Evolutionary conservation across 2,888 invertebrate species (phyloP).

Genomic region (Pollenia amentaria): DNA sequence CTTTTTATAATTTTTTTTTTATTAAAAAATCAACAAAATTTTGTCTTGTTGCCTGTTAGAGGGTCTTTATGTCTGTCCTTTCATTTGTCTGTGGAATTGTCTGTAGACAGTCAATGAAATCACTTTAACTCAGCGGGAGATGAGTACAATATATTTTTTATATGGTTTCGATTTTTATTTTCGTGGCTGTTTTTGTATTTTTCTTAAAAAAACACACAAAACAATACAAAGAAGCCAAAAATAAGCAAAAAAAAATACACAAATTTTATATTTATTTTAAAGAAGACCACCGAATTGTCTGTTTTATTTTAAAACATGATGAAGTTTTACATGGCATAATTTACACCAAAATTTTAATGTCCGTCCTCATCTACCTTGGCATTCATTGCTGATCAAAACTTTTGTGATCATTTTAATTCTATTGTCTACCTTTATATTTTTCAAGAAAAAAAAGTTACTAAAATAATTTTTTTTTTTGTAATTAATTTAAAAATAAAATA

Average conservation of each 20-base stretch:
- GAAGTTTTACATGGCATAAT: slow-evolving; percentile 55
- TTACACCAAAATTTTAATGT: slow-evolving; percentile 41
- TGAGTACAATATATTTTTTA: slow-evolving; percentile 75
- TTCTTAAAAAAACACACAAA: slow-evolving; percentile 29
- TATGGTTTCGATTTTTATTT: slow-evolving; percentile 67
- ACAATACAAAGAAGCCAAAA: slow-evolving; percentile 55
- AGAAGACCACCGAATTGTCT: slow-evolving; percentile 59
- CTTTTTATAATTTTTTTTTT: slow-evolving; percentile 7
- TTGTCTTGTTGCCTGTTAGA: slow-evolving; percentile 50
- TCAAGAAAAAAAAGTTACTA: not conserved
- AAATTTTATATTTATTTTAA: slow-evolving; percentile 31
- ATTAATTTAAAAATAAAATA: slow-evolving; percentile 46
- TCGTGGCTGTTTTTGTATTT: slow-evolving; percentile 55
- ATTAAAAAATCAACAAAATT: slow-evolving; percentile 10
- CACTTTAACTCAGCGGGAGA: slow-evolving; percentile 81
- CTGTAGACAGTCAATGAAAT: slow-evolving; percentile 77
- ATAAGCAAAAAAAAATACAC: slow-evolving; percentile 34
- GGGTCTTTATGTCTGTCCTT: slow-evolving; percentile 55
- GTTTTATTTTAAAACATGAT: slow-evolving; percentile 40
- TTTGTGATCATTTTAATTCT: slow-evolving; percentile 48
- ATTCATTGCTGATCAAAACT: slow-evolving; percentile 22
- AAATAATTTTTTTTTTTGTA: slow-evolving; percentile 6
- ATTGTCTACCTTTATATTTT: slow-evolving; percentile 56
- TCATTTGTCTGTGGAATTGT: slow-evolving; percentile 65
- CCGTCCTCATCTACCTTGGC: slow-evolving; percentile 5